Evolutionary conservation across 2,113 vertebrate genomes (phyloP), one percentile per base, ranked within the genome.

Genomic region (Sprattus sprattus): DNA sequence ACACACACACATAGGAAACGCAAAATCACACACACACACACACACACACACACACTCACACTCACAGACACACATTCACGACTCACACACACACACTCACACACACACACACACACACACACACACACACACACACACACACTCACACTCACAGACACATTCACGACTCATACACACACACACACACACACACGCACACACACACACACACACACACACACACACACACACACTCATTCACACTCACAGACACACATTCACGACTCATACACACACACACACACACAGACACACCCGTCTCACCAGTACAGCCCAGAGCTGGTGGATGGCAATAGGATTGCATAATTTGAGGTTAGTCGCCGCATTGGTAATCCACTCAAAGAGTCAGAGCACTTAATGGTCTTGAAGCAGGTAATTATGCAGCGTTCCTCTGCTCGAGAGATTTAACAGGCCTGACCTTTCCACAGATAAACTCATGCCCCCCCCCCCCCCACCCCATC

Each of bases 101-200:
- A 85, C 4, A 45, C 3, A 25, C 16, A 49, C 54, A 18, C 54
- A 57, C 54, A 13, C 54, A 57, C 4, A 4, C 54, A 57, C 7
- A 1, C 54, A 57, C 54, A 18, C 54, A 4, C 54, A 18, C 54
- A 57, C 7, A 18, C 54, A 57, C 54, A 18, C 54, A 57, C 54
- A 18, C 54, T 13, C 52, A 16, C 52, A 57, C 52, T 86, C 45
- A 49, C 39, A 47, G 13, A 89, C 84, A 88, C 87, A 88, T 5
- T 6, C 52, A 81, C 0, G n/a, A 64, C 47, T 6, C 81, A 60
- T 71, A 81, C 39, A 46, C 45, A 49, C n/a, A 0, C 64, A 18
- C 64, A 84, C 32, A 81, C 45, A 82, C 81, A 82, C 81, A 82
- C 81, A 49, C 81, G 49, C 11, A 13, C 47, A 52, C 44, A 81